phyloP scores from a whole-genome alignment of 2,113 vertebrate genomes.

The Grammomys dolichurus region DNA sequence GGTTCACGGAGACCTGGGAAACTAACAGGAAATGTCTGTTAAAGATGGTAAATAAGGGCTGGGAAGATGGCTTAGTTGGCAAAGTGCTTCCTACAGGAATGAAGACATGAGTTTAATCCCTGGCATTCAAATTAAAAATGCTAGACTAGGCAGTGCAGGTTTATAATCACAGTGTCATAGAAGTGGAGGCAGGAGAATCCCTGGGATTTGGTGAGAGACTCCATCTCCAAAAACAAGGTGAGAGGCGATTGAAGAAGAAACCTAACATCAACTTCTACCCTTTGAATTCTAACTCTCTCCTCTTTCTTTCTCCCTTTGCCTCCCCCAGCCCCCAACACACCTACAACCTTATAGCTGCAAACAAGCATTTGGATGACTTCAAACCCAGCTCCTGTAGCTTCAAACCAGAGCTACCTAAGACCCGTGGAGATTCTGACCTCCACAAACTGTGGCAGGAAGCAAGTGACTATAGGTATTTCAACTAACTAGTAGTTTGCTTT shows the following conservation, averaged over 20 bases:
- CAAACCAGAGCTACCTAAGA: neutral
- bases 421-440: neutral
- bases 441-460: neutral
- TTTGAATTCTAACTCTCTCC: neutral
- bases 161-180: neutral
- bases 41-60: neutral
- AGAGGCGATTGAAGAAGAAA: neutral
- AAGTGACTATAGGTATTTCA: neutral
- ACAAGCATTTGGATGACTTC: too few species aligned
- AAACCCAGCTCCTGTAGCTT: neutral
- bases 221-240: neutral
- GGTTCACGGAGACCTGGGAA: neutral
- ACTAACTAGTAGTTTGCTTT: neutral
- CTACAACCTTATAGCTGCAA: neutral
- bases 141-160: too few species aligned
- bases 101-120: neutral
- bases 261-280: neutral
- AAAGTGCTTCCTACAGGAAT: neutral
- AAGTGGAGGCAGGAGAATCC: neutral
- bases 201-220: neutral
- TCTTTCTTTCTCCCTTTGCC: neutral
- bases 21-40: neutral
- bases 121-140: neutral
- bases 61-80: neutral
- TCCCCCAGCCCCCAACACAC: neutral